Percentiles rank a stretch among this genome's conserved stretches.
Conservation (phyloP, 2,888 invertebrate species). For the Ferdinandea cuprea region DNA sequence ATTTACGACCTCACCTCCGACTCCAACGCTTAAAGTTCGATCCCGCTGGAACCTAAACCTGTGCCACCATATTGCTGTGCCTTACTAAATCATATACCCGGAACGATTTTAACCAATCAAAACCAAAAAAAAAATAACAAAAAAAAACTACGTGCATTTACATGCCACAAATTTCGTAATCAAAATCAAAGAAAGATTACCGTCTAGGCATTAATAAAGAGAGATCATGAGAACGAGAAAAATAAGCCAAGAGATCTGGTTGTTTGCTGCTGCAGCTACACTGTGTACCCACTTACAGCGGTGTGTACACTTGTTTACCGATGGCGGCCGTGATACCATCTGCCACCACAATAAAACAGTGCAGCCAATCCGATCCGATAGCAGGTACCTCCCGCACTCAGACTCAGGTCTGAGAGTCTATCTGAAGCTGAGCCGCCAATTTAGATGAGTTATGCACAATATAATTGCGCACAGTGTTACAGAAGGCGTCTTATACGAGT, state of each 20-base stretch:
- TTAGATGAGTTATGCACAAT: constrained; percentile 65
- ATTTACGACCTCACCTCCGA: too few relatives aligned
- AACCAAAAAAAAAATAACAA: neutral
- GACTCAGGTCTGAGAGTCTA: constrained; percentile 37
- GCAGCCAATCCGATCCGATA: constrained; percentile 15
- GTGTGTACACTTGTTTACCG: constrained; percentile 65
- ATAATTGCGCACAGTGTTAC: constrained; percentile 56
- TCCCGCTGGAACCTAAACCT: too few relatives aligned
- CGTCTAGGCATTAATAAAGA: constrained; percentile 59
- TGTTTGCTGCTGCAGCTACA: constrained; percentile 19
- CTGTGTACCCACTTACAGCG: constrained; percentile 5
- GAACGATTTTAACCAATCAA: constrained; percentile 13
- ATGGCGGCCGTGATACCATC: constrained; percentile 53
- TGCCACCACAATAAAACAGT: constrained; percentile 40
- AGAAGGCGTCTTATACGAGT: constrained; percentile 52
- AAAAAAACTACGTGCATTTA: constrained; percentile 57
- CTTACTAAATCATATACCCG: constrained; percentile 20
- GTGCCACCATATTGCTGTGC: neutral
- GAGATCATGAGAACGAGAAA: constrained; percentile 60
- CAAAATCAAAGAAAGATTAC: constrained; percentile 73
- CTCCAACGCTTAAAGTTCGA: too few relatives aligned
- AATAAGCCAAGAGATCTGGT: constrained; percentile 26
- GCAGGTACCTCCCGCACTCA: neutral
- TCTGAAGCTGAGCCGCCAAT: constrained; percentile 4
- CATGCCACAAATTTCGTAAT: constrained; percentile 72